phyloP scores from a whole-genome alignment of 2,113 vertebrate genomes.

The Ceratotherium simum region DNA sequence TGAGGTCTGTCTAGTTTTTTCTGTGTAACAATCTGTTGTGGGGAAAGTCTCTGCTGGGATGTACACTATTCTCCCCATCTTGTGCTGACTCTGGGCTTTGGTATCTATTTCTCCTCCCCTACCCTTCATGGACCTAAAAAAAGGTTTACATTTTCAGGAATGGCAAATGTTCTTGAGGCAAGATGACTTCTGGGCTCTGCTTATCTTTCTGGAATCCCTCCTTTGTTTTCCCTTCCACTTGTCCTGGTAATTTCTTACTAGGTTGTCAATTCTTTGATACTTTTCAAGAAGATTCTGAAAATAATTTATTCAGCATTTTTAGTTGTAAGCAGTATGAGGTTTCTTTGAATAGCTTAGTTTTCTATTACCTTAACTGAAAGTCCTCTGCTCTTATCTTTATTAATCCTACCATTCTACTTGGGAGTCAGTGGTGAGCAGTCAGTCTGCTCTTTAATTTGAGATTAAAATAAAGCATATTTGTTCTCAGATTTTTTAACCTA shows the following conservation, averaged over 20 bases:
- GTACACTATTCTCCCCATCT: neutral
- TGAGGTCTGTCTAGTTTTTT: neutral
- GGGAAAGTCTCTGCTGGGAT: neutral
- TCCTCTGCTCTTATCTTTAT: neutral
- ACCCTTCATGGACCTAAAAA: neutral
- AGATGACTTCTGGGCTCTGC: neutral
- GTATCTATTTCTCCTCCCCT: neutral
- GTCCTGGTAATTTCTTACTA: neutral
- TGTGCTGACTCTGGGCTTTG: neutral
- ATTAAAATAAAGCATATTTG: neutral
- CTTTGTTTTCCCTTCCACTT: neutral
- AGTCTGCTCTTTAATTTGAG: neutral
- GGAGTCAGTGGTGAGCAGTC: neutral
- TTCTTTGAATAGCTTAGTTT: neutral
- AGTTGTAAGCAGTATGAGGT: neutral
- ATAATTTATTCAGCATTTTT: neutral
- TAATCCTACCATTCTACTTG: neutral
- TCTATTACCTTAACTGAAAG: neutral
- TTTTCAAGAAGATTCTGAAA: neutral
- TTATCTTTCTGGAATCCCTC: neutral
- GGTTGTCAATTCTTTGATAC: neutral
- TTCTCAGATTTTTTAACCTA: neutral
- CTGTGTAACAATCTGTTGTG: neutral
- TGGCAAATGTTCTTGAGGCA: neutral
- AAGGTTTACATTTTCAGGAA: neutral